Conservation (phyloP, 2,797 vertebrate species). For the Platalea minor region DNA sequence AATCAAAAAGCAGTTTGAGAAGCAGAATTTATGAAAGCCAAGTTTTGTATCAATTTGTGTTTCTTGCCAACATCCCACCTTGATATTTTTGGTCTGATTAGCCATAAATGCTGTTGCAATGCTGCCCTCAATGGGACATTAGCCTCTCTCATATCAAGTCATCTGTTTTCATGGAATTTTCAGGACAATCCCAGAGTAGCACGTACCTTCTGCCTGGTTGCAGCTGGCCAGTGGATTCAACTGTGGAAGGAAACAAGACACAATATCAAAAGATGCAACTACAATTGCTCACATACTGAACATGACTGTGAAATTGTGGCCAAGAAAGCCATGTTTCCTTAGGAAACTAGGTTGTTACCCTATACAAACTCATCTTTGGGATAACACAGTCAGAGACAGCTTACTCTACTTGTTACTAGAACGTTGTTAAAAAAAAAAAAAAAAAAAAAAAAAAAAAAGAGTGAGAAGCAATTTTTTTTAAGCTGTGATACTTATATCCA, state of each 20-base stretch:
- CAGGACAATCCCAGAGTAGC: background rate
- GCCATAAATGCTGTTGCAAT: background rate
- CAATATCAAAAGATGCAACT: background rate
- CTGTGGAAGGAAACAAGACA: background rate
- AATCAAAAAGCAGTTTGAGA: background rate
- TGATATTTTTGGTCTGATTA: background rate
- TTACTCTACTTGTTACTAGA: background rate
- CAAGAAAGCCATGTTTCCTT: background rate
- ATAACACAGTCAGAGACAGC: background rate
- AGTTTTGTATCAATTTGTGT: background rate
- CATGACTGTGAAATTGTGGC: background rate
- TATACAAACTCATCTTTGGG: background rate
- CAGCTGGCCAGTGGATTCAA: background rate
- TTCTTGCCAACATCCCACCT: background rate
- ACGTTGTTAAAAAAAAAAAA: background rate
- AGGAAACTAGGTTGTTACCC: background rate
- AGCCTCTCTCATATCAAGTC: background rate
- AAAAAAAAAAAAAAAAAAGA: background rate
- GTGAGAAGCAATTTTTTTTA: background rate
- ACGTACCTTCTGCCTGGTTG: background rate
- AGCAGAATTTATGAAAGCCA: background rate
- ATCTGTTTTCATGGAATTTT: background rate
- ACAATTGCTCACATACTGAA: background rate
- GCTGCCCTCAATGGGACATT: background rate
- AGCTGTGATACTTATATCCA: background rate